Evolutionary conservation across 2,113 vertebrate species (phyloP), one percentile per base, ranked within the genome.

Genomic region (Mesocricetus auratus): DNA sequence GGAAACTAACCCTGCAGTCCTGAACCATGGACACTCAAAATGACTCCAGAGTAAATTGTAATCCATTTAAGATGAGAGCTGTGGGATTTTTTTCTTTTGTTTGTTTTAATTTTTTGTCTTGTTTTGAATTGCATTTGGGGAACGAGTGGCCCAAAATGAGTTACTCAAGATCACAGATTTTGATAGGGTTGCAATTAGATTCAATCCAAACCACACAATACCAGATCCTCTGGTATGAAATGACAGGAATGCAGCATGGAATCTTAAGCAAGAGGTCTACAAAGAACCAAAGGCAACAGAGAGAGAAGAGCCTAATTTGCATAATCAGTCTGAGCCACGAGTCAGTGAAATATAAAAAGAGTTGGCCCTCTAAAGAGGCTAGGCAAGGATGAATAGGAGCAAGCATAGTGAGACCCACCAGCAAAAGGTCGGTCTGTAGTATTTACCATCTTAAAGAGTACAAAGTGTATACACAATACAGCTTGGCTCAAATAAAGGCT

Each of bases 331-430:
- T 50, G n/a, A n/a, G 53, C 13, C 33, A 69, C 0, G 69, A 36
- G 58, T 75, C 71, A 81, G 85, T 36, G 24, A 33, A 81, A 66
- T 47, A 73, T 62, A 13, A 47, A 33, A 15, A 42, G 26, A 13
- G 15, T n/a, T 45, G 2, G 21, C 73, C 16, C 7, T 29, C 1
- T 1, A 81, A 12, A 1, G 12, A 89, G 7, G 21, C 3, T 56
- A 85, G 6, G 5, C 39, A 17, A 82, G 62, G 45, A n/a, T 13
- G 3, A 47, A 8, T 5, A 60, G 39, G 5, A 77, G 8, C 11
- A 62, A 47, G 21, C 10, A 0, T 4, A 1, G 4, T 39, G 1
- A 60, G 1, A 9, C 24, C 4, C 12, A 13, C 1, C 26, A 3
- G 29, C 42, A 89, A 39, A 42, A 91, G 4, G 39, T 15, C 9